phyloP scores from a whole-genome alignment of 2,113 vertebrate genomes.

The Paradisaea rubra region DNA sequence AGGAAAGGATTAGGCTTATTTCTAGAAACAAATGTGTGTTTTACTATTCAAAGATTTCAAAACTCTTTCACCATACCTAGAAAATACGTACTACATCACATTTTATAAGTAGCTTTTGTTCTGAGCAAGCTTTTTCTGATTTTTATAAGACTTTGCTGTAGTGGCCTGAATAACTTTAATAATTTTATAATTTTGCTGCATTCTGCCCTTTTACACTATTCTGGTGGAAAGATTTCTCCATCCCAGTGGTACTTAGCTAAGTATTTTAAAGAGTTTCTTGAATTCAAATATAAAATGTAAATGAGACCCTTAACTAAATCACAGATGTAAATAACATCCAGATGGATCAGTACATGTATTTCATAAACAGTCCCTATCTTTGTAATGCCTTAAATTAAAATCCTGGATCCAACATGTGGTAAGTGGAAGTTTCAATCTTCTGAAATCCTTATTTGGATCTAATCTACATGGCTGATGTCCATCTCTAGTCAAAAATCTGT shows the following conservation, averaged over 20 bases:
- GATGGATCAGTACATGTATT: slow-evolving; percentile 39
- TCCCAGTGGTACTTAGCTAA: background rate
- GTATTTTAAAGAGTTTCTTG: slow-evolving; percentile 8
- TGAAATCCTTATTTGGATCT: slow-evolving; percentile 7
- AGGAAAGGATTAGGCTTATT: background rate
- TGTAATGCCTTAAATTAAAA: slow-evolving; percentile 29
- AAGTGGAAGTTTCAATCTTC: slow-evolving; percentile 1
- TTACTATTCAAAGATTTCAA: background rate
- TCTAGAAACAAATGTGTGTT: background rate
- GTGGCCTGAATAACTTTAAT: background rate
- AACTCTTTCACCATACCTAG: background rate
- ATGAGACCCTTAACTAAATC: slow-evolving; percentile 44
- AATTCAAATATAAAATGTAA: slow-evolving; percentile 41
- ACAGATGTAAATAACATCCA: slow-evolving; percentile 51
- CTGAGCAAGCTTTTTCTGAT: background rate
- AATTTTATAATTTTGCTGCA: background rate
- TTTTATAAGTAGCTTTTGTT: background rate
- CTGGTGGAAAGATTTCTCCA: background rate
- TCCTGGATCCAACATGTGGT: background rate
- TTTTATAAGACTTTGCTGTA: background rate
- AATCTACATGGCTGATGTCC: slow-evolving; percentile 14
- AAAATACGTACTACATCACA: background rate
- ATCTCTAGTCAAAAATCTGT: slow-evolving; percentile 28
- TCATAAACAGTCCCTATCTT: slow-evolving; percentile 28
- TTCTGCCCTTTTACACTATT: background rate